A percentile compares a stretch with the other conserved stretches of the same genome.
Conservation (phyloP, 2,888 invertebrate genomes). For the Amphipyra tragopoginis region DNA sequence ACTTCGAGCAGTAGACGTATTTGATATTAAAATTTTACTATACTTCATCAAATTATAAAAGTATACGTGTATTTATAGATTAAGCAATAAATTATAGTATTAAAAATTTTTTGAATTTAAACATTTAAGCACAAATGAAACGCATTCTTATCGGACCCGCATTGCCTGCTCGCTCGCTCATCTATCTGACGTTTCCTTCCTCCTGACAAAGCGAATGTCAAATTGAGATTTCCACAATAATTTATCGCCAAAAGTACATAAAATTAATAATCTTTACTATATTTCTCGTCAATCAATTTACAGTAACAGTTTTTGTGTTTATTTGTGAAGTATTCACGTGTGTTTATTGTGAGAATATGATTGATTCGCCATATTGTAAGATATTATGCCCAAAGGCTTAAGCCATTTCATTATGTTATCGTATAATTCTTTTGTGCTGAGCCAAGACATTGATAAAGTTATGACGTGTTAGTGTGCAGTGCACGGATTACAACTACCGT, state of each 20-base stretch:
- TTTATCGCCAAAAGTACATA: constrained; percentile 29
- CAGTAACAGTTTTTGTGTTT: constrained; percentile 12
- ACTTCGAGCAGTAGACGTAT: rapidly evolving
- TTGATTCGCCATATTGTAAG: constrained; percentile 38
- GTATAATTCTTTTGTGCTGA: constrained; percentile 57
- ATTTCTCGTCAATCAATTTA: constrained; percentile 3
- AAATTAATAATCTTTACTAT: constrained; percentile 23
- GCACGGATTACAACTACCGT: constrained; percentile 36
- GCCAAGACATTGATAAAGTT: constrained; percentile 59
- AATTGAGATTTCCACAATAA: constrained; percentile 20
- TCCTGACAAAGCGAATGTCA: constrained; percentile 45
- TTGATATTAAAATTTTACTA: neutral
- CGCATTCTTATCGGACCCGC: constrained; percentile 32
- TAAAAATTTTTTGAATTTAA: neutral
- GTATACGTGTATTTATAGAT: no score
- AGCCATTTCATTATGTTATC: constrained; percentile 66
- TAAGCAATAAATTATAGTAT: neutral
- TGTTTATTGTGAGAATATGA: constrained; percentile 14
- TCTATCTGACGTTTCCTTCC: constrained; percentile 37
- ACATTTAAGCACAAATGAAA: constrained; percentile 13
- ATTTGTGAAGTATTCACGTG: constrained; percentile 16
- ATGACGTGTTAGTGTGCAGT: constrained; percentile 69
- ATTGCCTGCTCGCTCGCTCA: no score
- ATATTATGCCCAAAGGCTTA: constrained; percentile 55
- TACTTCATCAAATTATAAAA: neutral